Evolutionary conservation across 2,113 vertebrate species (phyloP), one percentile per base, ranked within the genome.

Genomic region (Pleuronectes platessa): DNA sequence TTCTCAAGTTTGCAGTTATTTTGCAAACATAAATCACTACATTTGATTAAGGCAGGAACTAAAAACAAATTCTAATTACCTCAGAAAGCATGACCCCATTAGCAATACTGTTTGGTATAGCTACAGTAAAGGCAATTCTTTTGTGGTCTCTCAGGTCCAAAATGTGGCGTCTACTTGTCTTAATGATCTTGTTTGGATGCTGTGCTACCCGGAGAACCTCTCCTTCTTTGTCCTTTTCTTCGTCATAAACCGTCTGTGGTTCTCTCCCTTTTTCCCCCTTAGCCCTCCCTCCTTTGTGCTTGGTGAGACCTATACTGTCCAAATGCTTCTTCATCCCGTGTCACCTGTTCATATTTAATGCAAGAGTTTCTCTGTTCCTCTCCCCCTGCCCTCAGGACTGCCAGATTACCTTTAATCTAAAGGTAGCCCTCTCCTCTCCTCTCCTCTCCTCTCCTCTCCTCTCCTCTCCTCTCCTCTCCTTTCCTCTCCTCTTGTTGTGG

Each of bases 391-490:
- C 73, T 87, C 93, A 95, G 94, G 93, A 91, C 90, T 94, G 92
- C 93, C 94, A 91, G 90, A 93, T 94, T 94, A 92, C 93, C 93
- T 88, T 83, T 89, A 84, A 26, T 93, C 88, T 94, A 75, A 95
- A 96, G 95, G 95, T 95, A 95, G 93, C 82, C 90, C 85, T 86
- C 79, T 73, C 58, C 68, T 72, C 18, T 40, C 61, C 40, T 49
- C 59, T 47, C 26, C 40, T 31, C 7, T 24, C 11, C 26, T 27
- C 26, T 27, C 26, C 26, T 27, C 26, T 27, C 26, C 26, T 27
- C 3, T 27, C 26, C 26, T 27, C 26, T 27, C 26, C 26, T 26
- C 26, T 26, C 17, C 63, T 62, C 18, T 15, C 13, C 13, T 31
- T 4, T 24, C 11, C 54, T 47, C 42, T 51, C 40, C 9, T 24